Evolutionary conservation across 2,113 vertebrate genomes (phyloP).

Genomic region (Varanus komodoensis): DNA sequence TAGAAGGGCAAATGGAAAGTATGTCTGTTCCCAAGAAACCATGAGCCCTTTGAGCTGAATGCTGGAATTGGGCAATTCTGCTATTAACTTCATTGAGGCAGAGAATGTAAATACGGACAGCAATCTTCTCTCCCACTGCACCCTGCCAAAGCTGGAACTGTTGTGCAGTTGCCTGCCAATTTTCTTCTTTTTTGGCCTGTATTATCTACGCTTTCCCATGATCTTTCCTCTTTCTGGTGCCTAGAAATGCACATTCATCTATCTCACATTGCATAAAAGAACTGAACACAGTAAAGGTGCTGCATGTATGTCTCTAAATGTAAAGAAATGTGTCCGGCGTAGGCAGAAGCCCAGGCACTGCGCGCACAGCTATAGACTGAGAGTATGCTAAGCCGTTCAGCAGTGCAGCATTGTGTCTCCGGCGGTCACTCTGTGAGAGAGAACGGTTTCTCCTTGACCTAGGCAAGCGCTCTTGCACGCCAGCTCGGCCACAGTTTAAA

Average conservation of each 20-base stretch:
- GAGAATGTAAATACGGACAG: background rate
- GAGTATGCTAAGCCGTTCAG: background rate
- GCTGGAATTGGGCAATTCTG: background rate
- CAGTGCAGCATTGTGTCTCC: rapidly evolving
- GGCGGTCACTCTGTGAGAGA: rapidly evolving
- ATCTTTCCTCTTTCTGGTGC: rapidly evolving
- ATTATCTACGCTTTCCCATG: background rate
- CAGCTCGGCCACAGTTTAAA: slow-evolving; percentile 43
- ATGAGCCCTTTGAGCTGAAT: background rate
- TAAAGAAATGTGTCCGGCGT: background rate
- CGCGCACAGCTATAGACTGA: background rate
- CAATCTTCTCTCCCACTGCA: too few species aligned
- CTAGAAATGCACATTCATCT: background rate
- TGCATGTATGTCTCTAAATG: too few species aligned
- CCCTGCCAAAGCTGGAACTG: background rate
- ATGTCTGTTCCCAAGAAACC: background rate
- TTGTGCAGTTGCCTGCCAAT: background rate
- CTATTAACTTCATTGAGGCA: background rate
- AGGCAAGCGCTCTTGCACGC: background rate
- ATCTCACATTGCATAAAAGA: rapidly evolving
- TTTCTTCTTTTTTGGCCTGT: background rate
- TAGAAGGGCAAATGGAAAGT: slow-evolving; percentile 40
- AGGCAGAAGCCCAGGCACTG: too few species aligned
- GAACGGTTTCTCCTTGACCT: slow-evolving; percentile 56
- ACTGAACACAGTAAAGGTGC: background rate